These are phyloP conservation scores for Lota lota DNA, from an alignment of 2,113 vertebrate genomes.

Conservation along the genomic window DNA sequence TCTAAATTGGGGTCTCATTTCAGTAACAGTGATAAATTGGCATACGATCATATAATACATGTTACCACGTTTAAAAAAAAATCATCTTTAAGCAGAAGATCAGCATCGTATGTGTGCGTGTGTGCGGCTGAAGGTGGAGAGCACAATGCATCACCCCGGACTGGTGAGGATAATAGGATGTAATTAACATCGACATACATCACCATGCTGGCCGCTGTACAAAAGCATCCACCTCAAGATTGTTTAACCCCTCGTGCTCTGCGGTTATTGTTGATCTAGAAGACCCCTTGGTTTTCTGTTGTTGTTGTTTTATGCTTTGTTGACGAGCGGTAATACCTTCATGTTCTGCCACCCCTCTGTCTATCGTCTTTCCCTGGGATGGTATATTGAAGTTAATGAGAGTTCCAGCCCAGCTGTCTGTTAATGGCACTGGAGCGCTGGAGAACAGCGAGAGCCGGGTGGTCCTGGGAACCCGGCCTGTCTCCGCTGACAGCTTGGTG, in stretches of 20 bases:
- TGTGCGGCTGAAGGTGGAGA: background rate
- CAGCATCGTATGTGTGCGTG: background rate
- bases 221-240: background rate
- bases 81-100: too few relatives aligned
- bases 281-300: background rate
- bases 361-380: constrained; percentile 9
- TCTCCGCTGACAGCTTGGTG: constrained; percentile 45
- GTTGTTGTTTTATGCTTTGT: background rate
- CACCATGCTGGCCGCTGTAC: background rate
- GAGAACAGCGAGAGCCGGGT: constrained; percentile 29
- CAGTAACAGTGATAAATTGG: background rate
- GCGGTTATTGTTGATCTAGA: background rate
- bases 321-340: background rate
- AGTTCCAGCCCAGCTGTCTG: constrained; percentile 57
- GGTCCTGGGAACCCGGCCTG: constrained; percentile 28
- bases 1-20: background rate
- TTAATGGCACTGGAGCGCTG: constrained; percentile 49
- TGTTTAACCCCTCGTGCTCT: background rate
- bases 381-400: constrained; percentile 65
- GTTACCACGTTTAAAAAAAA: too few relatives aligned
- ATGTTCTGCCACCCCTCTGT: constrained; percentile 6
- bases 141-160: too few relatives aligned
- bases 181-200: background rate
- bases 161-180: background rate
- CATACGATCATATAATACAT: background rate